These are phyloP conservation scores for Stictocephala bisonia DNA, from an alignment of 2,888 invertebrate genomes.

Conservation along the genomic window DNA sequence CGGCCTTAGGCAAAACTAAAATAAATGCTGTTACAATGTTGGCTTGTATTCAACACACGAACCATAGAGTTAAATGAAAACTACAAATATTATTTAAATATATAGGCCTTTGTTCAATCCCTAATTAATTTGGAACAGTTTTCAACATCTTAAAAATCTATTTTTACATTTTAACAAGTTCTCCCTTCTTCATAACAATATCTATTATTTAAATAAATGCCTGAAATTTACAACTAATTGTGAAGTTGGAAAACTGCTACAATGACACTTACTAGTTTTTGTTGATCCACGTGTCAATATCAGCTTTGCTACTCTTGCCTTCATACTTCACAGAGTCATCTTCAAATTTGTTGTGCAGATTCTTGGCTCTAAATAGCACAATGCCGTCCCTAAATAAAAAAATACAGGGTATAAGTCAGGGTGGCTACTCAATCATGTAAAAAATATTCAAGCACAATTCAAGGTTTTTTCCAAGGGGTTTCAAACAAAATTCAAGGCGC, in stretches of 20 bases:
- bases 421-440: too few species aligned
- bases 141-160: neutral
- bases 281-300: conserved; percentile 85
- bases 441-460: too few species aligned
- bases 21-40: too few species aligned
- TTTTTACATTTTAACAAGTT: neutral
- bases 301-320: conserved; percentile 74
- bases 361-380: conserved; percentile 89
- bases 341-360: conserved; percentile 95
- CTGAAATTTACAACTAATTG: neutral
- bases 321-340: conserved; percentile 78
- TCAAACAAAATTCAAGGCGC: too few species aligned
- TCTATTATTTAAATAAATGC: neutral
- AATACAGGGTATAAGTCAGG: too few species aligned
- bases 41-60: too few species aligned
- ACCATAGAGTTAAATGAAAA: too few species aligned
- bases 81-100: too few species aligned
- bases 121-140: neutral
- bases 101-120: too few species aligned
- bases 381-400: conserved; percentile 78
- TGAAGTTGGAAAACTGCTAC: neutral
- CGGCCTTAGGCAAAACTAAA: too few species aligned
- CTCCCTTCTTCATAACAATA: neutral
- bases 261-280: conserved; percentile 79
- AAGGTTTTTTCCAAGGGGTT: too few species aligned